Evolutionary conservation across 2,888 invertebrate genomes (phyloP).

Genomic region (Teleiodes luculella): DNA sequence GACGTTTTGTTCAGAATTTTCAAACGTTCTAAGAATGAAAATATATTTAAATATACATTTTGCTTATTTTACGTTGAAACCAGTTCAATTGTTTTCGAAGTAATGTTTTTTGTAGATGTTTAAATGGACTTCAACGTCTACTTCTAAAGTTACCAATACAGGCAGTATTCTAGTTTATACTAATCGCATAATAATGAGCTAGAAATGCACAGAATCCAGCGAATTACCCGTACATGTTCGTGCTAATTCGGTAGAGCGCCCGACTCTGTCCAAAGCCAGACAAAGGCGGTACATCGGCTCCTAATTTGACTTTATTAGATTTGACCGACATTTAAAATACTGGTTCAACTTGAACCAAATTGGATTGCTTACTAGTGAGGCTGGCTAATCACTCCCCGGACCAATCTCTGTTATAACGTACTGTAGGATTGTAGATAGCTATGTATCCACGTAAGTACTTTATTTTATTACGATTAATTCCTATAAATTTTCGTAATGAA

Average conservation of each 20-base stretch:
- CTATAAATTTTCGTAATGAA: too few relatives aligned
- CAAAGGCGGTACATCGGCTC: slow-evolving; percentile 52
- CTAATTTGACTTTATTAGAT: slow-evolving; percentile 69
- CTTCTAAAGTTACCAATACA: not conserved
- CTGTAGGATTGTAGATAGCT: not conserved
- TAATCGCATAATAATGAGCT: slow-evolving; percentile 40
- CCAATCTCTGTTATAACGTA: slow-evolving; percentile 16
- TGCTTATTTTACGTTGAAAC: too few relatives aligned
- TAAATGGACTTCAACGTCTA: not conserved
- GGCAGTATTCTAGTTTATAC: slow-evolving; percentile 10
- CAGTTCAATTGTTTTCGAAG: too few relatives aligned
- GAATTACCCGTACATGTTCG: slow-evolving; percentile 45
- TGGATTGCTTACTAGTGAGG: slow-evolving; percentile 53
- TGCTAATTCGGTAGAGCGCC: slow-evolving; percentile 46
- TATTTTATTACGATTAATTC: not conserved
- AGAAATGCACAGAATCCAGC: slow-evolving; percentile 45
- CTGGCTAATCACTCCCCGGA: slow-evolving; percentile 8
- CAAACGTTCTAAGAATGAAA: too few relatives aligned
- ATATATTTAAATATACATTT: too few relatives aligned
- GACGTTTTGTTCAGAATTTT: too few relatives aligned
- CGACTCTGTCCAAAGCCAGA: slow-evolving; percentile 34
- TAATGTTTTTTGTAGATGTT: too few relatives aligned
- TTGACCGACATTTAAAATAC: slow-evolving; percentile 68
- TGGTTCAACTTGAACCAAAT: slow-evolving; percentile 56
- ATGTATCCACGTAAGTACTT: not conserved